Evolutionary conservation across 2,888 invertebrate genomes (phyloP).

Genomic region (Nephrotoma guestfalica): DNA sequence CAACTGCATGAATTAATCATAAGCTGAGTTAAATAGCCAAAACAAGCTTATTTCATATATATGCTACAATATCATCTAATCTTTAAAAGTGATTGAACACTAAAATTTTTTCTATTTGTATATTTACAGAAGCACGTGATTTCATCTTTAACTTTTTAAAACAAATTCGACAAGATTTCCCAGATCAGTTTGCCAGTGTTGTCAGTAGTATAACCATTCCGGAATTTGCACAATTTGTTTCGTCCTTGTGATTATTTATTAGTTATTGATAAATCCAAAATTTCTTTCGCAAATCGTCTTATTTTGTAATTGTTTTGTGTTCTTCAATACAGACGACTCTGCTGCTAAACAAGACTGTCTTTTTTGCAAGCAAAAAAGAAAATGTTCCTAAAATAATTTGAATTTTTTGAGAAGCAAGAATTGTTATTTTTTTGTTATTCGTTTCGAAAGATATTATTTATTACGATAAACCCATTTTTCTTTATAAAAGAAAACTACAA

Average conservation of each 20-base stretch:
- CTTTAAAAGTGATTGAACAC: neutral
- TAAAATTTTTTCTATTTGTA: conserved; percentile 9
- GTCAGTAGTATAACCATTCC: conserved; percentile 23
- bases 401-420: neutral
- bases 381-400: neutral
- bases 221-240: conserved; percentile 22
- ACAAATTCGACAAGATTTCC: conserved; percentile 40
- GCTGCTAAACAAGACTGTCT: neutral
- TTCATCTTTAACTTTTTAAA: conserved; percentile 38
- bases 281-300: neutral
- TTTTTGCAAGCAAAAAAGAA: neutral
- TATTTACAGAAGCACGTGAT: conserved; percentile 34
- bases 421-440: neutral
- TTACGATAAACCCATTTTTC: neutral
- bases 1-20: neutral
- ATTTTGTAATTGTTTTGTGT: neutral
- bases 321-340: neutral
- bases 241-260: conserved; percentile 9
- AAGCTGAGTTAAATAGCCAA: conserved; percentile 17
- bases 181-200: conserved; percentile 37
- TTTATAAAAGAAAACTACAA: neutral
- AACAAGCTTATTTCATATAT: conserved; percentile 11
- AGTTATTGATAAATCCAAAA: neutral
- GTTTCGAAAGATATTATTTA: neutral
- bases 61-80: neutral